Evolutionary conservation across 1,140 invertebrate genomes (phyloP).

Genomic region (Brachionus angularis): DNA sequence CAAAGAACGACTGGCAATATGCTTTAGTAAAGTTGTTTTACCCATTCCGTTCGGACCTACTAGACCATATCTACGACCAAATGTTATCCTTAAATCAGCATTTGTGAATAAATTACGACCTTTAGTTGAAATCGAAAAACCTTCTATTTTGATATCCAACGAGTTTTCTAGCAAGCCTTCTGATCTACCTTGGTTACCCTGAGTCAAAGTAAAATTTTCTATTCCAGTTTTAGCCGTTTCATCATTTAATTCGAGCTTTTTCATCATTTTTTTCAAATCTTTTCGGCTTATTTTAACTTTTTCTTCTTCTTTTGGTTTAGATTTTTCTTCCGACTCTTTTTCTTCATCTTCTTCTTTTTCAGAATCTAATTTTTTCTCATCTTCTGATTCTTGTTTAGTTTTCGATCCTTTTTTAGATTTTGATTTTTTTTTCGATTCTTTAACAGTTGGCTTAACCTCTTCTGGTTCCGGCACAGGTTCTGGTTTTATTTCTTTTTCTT

Average conservation of each 20-base stretch:
- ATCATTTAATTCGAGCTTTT: conserved; percentile 19
- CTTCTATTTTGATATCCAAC: conserved; percentile 93
- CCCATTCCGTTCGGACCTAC: conserved; percentile 95
- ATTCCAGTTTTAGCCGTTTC: neutral
- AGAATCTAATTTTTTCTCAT: neutral
- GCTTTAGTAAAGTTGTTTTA: conserved; percentile 93
- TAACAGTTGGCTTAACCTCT: too few relatives aligned
- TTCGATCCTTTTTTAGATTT: too few relatives aligned
- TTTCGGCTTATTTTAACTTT: conserved; percentile 31
- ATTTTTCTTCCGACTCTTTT: neutral
- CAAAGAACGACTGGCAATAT: conserved; percentile 80
- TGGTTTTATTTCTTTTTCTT: too few relatives aligned
- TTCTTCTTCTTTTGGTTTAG: neutral
- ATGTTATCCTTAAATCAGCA: conserved; percentile 86
- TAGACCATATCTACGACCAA: conserved; percentile 88
- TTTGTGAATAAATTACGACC: conserved; percentile 97
- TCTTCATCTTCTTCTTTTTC: neutral
- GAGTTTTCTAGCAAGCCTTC: conserved; percentile 82
- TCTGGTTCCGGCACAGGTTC: too few relatives aligned
- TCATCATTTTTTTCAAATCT: conserved; percentile 41
- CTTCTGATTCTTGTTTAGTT: too few relatives aligned
- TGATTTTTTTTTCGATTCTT: too few relatives aligned
- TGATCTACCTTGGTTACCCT: conserved; percentile 75
- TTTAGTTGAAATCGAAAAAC: conserved; percentile 93
- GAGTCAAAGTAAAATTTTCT: conserved; percentile 89